Evolutionary conservation across 2,888 invertebrate genomes (phyloP), one percentile per base, ranked within the genome.

Genomic region (Watsonalla cultraria): DNA sequence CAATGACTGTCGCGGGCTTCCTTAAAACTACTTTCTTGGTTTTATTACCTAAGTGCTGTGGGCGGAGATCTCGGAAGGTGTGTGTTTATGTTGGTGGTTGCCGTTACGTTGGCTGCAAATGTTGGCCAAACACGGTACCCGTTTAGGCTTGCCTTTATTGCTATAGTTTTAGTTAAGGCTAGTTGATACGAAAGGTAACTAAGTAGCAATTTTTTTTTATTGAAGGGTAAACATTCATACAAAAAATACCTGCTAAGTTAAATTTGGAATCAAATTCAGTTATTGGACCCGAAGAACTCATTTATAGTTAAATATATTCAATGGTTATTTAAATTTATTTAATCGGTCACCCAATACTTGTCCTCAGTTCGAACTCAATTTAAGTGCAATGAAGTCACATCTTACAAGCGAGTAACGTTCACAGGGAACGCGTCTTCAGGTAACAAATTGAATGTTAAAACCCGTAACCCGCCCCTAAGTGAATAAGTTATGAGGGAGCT

Each of bases 1-100:
- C 86, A 78, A 87, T 85, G 80, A 80, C 82, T 84, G 85, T 86
- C 84, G 79, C 80, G 83, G 79, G 86, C 80, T 86, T 85, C 81
- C 86, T 88, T 85, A 83, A 86, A 88, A 90, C 88, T 86, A 87
- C 87, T 88, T 87, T 88, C 86, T 84, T 80, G 82, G 82, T 88
- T 90, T 90, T 90, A 90, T 87, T 86, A 87, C 85, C 80, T 78
- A 78, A 83, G 84, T 83, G 84, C 76, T 78, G 77, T 78, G 83
- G 82, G 79, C 73, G 78, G 74, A 76, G 66, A 76, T 65, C 72
- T 65, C 64, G 60, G 61, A 75, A 42, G 70, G 72, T 72, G 75
- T 71, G 66, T 68, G 67, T 66, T 68, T 67, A 64, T 52, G 60
- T 49, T 49, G 57, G 58, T 59, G 42, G 42, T 42, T 42, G 62